These are phyloP conservation scores for Acropora yongei DNA, from an alignment of 64 coral and sea anemone species.

Conservation along the genomic window DNA sequence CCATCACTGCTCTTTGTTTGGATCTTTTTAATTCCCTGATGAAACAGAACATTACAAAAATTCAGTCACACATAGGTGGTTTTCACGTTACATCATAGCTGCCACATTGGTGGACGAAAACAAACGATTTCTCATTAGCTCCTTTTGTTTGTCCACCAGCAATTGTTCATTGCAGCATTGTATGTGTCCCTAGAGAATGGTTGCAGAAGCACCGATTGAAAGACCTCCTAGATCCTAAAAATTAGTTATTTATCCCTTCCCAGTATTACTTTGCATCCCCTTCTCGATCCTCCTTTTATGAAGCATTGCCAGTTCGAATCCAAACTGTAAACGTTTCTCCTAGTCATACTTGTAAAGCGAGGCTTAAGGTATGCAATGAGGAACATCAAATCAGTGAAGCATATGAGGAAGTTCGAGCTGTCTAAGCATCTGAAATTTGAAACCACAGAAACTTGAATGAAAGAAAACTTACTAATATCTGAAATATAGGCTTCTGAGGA, in stretches of 20 bases:
- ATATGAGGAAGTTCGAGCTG: not conserved
- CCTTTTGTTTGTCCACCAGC: no score
- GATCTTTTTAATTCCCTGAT: conserved; percentile 87
- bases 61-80: no score
- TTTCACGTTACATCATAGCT: no score
- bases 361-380: no score
- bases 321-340: not conserved
- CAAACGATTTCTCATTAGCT: no score
- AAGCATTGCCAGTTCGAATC: not conserved
- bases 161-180: no score
- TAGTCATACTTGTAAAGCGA: not conserved
- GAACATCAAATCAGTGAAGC: no score
- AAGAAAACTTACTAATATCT: conserved; percentile 80
- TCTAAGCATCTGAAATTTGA: not conserved
- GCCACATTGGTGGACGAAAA: no score
- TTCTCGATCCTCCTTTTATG: not conserved
- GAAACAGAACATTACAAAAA: not conserved
- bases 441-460: not conserved
- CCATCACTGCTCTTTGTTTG: conserved; percentile 64
- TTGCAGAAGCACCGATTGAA: not conserved
- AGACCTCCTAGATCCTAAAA: not conserved
- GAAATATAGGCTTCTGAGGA: conserved; percentile 82
- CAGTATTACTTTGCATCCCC: not conserved
- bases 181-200: no score
- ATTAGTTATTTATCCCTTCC: not conserved